Conservation (phyloP, 2,797 vertebrate genomes). For the Helostoma temminkii region DNA sequence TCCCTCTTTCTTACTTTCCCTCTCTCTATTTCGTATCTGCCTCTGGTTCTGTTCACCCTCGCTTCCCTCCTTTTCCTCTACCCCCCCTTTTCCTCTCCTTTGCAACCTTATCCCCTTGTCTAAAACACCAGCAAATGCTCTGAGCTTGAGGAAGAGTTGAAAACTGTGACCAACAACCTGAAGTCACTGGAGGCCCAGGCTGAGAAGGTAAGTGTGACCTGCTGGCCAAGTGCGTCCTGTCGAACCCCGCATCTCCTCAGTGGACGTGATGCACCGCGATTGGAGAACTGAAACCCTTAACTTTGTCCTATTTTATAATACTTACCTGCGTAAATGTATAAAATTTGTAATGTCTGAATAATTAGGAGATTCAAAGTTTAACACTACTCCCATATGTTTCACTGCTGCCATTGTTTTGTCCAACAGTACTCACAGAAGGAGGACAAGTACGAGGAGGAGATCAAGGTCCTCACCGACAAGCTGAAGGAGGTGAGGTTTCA, state of each 20-base stretch:
- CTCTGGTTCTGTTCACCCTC: slow-evolving; percentile 45
- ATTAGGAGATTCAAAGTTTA: not conserved
- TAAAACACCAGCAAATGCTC: slow-evolving; percentile 98
- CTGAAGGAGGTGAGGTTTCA: slow-evolving; percentile 95
- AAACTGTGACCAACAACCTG: slow-evolving; percentile 99
- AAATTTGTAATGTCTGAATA: not conserved
- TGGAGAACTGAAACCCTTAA: not conserved
- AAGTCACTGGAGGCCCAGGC: slow-evolving; percentile 99
- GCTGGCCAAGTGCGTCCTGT: slow-evolving; percentile 58
- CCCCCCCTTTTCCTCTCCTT: slow-evolving; percentile 64
- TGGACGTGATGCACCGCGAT: slow-evolving; percentile 14
- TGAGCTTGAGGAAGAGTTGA: slow-evolving; percentile 99
- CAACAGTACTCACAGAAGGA: slow-evolving; percentile 99
- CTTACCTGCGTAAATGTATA: not conserved
- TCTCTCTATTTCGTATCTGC: slow-evolving; percentile 48
- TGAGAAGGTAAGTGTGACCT: slow-evolving; percentile 94
- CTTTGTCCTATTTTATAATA: slow-evolving; percentile 6
- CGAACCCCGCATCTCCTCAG: slow-evolving; percentile 19
- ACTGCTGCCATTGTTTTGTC: slow-evolving; percentile 60
- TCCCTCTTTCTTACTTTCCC: slow-evolving; percentile 34
- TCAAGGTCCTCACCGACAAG: slow-evolving; percentile 99
- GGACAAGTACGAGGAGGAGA: slow-evolving; percentile 99
- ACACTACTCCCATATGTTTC: slow-evolving; percentile 13
- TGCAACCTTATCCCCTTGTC: slow-evolving; percentile 76
- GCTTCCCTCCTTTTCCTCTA: slow-evolving; percentile 26